Conservation (phyloP, 2,113 vertebrate genomes). For the Coturnix japonica region DNA sequence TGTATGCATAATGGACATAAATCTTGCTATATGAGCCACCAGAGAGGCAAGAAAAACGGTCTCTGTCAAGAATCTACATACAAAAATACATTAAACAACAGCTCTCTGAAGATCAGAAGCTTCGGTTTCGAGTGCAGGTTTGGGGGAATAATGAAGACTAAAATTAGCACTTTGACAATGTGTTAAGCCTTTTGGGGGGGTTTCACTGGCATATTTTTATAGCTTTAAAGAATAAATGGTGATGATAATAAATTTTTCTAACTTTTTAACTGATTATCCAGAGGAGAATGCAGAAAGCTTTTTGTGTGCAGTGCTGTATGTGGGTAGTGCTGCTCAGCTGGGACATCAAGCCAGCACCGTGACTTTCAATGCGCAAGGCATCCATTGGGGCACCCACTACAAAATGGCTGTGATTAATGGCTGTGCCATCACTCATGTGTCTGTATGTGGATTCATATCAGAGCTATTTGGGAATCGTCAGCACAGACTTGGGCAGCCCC, state of each 20-base stretch:
- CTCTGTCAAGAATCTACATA: slow-evolving; percentile 72
- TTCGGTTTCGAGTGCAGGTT: neutral
- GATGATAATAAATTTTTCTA: slow-evolving; percentile 41
- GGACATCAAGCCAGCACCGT: neutral
- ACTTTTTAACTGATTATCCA: slow-evolving; percentile 48
- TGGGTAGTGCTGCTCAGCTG: slow-evolving; percentile 34
- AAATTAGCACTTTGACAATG: slow-evolving; percentile 68
- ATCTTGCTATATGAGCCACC: slow-evolving; percentile 64
- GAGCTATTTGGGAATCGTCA: slow-evolving; percentile 1
- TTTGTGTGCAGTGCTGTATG: neutral
- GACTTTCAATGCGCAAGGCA: slow-evolving; percentile 63
- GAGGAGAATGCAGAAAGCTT: slow-evolving; percentile 30
- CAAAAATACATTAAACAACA: slow-evolving; percentile 75
- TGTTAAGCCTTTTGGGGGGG: slow-evolving; percentile 22
- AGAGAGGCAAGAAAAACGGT: slow-evolving; percentile 74
- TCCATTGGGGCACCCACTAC: slow-evolving; percentile 15
- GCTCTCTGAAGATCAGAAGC: slow-evolving; percentile 30
- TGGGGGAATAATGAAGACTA: slow-evolving; percentile 64
- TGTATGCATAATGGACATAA: slow-evolving; percentile 74
- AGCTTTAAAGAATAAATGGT: slow-evolving; percentile 62
- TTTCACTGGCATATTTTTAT: slow-evolving; percentile 53
- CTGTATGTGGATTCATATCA: neutral
- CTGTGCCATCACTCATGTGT: neutral
- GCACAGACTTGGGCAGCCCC: neutral
- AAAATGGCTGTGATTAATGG: neutral